These are phyloP conservation scores for Coenonympha glycerion DNA, from an alignment of 2,888 invertebrate genomes.

Conservation along the genomic window DNA sequence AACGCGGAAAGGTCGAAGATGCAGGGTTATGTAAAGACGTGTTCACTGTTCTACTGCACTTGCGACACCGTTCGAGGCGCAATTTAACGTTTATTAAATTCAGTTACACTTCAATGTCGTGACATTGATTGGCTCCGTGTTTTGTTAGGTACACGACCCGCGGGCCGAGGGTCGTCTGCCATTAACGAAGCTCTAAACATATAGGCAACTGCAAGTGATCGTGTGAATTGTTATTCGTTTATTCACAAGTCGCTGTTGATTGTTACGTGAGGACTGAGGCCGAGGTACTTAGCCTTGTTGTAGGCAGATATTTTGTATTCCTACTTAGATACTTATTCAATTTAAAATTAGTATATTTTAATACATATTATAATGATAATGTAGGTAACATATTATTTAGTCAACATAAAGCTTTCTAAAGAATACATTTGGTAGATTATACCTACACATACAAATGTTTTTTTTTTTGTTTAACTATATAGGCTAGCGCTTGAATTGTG, in stretches of 20 bases:
- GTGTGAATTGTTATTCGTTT: constrained; percentile 35
- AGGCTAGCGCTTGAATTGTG: too few relatives aligned
- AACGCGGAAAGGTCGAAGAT: constrained; percentile 44
- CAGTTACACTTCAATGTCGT: constrained; percentile 57
- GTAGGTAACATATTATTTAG: too few relatives aligned
- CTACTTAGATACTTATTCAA: too few relatives aligned
- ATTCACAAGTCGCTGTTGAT: constrained; percentile 31
- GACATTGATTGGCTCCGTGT: constrained; percentile 45
- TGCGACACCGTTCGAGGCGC: constrained; percentile 41
- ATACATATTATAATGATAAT: too few relatives aligned
- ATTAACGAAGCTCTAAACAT: constrained; percentile 35
- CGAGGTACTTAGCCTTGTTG: constrained; percentile 28
- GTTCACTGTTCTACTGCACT: constrained; percentile 35
- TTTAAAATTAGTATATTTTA: too few relatives aligned
- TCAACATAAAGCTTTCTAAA: too few relatives aligned
- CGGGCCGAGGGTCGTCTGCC: constrained; percentile 38
- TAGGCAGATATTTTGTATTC: constrained; percentile 12
- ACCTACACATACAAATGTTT: too few relatives aligned
- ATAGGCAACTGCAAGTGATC: constrained; percentile 26
- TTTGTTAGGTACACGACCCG: constrained; percentile 47
- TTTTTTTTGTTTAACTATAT: too few relatives aligned
- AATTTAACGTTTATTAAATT: constrained; percentile 46
- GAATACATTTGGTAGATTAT: too few relatives aligned
- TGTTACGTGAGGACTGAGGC: constrained; percentile 38
- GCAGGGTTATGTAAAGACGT: constrained; percentile 46